These are phyloP conservation scores for Ganaspis brasiliensis DNA, from an alignment of 2,888 invertebrate genomes.

Conservation along the genomic window DNA sequence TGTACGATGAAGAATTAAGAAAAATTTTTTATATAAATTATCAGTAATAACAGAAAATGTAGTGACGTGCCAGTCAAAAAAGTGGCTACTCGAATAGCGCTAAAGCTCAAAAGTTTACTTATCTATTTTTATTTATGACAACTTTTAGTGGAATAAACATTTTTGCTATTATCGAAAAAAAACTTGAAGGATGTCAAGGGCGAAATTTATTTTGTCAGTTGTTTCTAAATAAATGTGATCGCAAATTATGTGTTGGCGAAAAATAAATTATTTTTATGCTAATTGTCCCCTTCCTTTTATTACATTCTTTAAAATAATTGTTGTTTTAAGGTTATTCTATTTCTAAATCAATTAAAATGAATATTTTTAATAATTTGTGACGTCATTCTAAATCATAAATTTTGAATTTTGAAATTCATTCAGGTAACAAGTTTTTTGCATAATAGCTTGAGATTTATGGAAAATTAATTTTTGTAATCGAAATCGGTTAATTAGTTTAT, in stretches of 20 bases:
- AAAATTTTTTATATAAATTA: neutral
- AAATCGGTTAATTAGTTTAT: no score
- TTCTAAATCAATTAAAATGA: no score
- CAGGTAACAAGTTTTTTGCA: no score
- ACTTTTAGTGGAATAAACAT: neutral
- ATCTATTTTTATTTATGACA: neutral
- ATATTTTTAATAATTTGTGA: no score
- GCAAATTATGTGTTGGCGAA: neutral
- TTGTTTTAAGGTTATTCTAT: no score
- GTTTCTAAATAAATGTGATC: conserved; percentile 2
- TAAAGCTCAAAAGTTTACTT: neutral
- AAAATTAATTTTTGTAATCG: no score
- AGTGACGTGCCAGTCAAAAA: conserved; percentile 3
- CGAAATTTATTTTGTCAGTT: conserved; percentile 7
- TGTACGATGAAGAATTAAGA: neutral
- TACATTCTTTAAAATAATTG: neutral
- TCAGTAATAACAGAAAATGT: conserved; percentile 3
- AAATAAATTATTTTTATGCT: conserved; percentile 39
- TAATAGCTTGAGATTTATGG: no score
- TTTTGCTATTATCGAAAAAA: conserved; percentile 6
- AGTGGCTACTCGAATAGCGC: neutral
- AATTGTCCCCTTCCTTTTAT: neutral
- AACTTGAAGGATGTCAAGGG: neutral
- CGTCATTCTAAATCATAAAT: no score
- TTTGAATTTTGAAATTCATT: no score